phyloP scores from a whole-genome alignment of 2,797 vertebrate species.

The Periparus ater region DNA sequence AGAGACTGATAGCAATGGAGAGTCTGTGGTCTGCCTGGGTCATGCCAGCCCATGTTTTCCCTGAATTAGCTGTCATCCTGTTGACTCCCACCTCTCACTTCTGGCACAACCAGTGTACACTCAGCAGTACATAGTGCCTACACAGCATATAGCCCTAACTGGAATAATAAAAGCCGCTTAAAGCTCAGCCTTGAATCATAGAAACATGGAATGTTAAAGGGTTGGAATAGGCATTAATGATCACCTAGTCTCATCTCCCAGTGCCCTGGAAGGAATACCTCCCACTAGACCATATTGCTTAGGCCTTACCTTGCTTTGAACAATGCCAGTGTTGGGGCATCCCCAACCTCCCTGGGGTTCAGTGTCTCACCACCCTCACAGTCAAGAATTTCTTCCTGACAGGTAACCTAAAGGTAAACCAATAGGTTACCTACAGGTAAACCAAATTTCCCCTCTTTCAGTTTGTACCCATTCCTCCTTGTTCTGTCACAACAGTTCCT shows the following conservation, averaged over 20 bases:
- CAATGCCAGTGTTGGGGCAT: background rate
- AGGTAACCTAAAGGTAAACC: background rate
- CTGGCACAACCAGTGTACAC: background rate
- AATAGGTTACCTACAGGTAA: too few species aligned
- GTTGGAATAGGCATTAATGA: background rate
- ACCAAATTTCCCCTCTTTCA: background rate
- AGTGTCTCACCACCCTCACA: background rate
- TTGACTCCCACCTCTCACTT: background rate
- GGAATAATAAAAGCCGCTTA: background rate
- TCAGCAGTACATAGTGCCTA: background rate
- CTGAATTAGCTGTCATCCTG: background rate
- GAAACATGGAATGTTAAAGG: background rate
- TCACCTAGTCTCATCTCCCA: background rate
- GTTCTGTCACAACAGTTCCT: background rate
- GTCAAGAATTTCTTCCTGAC: background rate
- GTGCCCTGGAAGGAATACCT: background rate
- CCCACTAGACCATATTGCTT: background rate
- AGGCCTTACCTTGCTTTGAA: background rate
- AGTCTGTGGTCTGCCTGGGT: background rate
- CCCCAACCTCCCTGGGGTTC: background rate
- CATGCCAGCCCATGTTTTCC: background rate
- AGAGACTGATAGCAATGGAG: background rate
- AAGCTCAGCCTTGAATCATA: background rate
- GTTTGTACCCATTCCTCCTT: background rate
- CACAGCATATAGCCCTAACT: background rate